Evolutionary conservation across 2,888 invertebrate species (phyloP), one percentile per base, ranked within the genome.

Genomic region (Anthophora plumipes): DNA sequence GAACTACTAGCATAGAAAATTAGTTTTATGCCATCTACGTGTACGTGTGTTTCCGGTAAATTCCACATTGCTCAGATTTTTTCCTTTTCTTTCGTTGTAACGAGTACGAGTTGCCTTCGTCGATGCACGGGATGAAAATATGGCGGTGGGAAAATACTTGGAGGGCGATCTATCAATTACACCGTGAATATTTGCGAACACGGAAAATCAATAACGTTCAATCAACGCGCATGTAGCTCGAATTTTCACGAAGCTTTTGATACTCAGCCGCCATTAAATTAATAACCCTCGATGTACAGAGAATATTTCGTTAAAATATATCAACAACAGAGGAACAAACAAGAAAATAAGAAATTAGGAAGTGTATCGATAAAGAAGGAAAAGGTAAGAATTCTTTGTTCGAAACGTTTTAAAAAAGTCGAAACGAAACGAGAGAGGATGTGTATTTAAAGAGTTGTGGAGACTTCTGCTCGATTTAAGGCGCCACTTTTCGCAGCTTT

Each of bases 151-250:
- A 41, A n/a, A 39, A 20, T 50, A 43, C 69, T 39, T 60, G 46
- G 1, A 12, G 39, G 17, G 4, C 46, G 52, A 74, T 77, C 54
- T 61, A 74, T 77, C 48, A 74, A 67, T 67, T 61, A 48, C 7
- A 0, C 3, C 11, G 12, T 2, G 52, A 31, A 31, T 9, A 12
- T 31, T 2, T 6, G 20, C 0, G 1, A 9, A 37, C 41, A 14
- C 48, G 61, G 4, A 25, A 48, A 71, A 77, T 73, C 67, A 68
- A 74, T 68, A 60, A 61, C 67, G 43, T 11, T 73, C 54, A 71
- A 57, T 72, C 60, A 63, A 52, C 69, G 43, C 7, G 9, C 2
- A 31, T 4, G 52, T 0, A 8, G 5, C 9, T 22, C n/a, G n/a
- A 60, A 43, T 54, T 69, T 54, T 37, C 60, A 20, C 20, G 43